Percentiles rank a stretch among this genome's conserved stretches.
Evolutionary conservation across 2,888 invertebrate species (phyloP).

Genomic region (Chalcosyrphus nemorum): DNA sequence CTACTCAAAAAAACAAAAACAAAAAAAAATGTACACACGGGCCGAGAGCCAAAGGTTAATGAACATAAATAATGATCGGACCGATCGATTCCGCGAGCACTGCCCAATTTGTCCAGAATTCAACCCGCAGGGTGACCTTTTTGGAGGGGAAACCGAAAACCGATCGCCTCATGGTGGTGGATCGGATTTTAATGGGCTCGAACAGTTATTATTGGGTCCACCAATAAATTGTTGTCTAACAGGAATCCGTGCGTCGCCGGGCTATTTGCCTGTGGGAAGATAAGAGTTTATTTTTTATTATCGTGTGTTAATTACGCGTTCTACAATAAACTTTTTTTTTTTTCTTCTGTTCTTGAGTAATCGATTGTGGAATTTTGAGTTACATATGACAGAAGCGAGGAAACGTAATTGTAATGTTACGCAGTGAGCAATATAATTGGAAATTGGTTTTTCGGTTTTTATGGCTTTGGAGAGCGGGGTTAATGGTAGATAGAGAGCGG

Average conservation of each 20-base stretch:
- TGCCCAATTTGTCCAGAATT: slow-evolving; percentile 60
- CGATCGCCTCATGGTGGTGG: slow-evolving; percentile 31
- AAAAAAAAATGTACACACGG: slow-evolving; percentile 11
- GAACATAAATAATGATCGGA: slow-evolving; percentile 68
- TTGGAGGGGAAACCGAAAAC: slow-evolving; percentile 13
- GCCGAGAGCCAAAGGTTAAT: slow-evolving; percentile 60
- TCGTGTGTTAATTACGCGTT: slow-evolving; percentile 54
- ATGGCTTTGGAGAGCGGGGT: slow-evolving; percentile 32
- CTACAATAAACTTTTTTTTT: slow-evolving; percentile 22
- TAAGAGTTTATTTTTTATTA: slow-evolving; percentile 63
- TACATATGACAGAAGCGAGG: slow-evolving; percentile 24
- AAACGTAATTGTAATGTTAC: slow-evolving; percentile 22
- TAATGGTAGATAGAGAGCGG: slow-evolving; percentile 7
- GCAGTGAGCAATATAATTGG: slow-evolving; percentile 31
- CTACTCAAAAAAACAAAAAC: slow-evolving; percentile 3
- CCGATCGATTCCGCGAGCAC: slow-evolving; percentile 41
- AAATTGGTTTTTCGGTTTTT: slow-evolving; percentile 57
- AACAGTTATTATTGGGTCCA: slow-evolving; percentile 22
- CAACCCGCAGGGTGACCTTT: slow-evolving; percentile 55
- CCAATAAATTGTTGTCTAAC: slow-evolving; percentile 51
- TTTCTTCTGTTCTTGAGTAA: slow-evolving; percentile 37
- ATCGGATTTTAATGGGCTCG: slow-evolving; percentile 4
- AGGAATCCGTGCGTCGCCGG: slow-evolving; percentile 50
- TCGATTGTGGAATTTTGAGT: slow-evolving; percentile 56
- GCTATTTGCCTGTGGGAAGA: slow-evolving; percentile 23